Conservation (phyloP, 2,113 vertebrate genomes). For the Podilymbus podiceps region DNA sequence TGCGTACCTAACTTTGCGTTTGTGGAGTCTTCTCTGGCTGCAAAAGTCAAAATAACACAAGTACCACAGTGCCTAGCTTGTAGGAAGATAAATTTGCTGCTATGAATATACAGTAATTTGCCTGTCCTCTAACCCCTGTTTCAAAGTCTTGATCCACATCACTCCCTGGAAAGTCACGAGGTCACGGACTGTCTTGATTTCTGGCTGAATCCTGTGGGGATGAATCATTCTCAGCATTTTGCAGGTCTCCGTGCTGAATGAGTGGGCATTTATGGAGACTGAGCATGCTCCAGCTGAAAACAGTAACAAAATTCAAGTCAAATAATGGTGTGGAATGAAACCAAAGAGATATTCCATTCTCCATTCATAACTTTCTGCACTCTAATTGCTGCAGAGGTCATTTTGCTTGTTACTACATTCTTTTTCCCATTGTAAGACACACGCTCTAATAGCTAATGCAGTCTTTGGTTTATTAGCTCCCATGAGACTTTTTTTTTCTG, state of each 20-base stretch:
- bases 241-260: not conserved
- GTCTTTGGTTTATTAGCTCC: conserved; percentile 12
- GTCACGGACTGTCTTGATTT: not conserved
- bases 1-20: not conserved
- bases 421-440: not conserved
- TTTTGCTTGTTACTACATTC: not conserved
- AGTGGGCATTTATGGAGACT: not conserved
- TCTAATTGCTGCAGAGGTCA: not conserved
- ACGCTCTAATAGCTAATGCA: not conserved
- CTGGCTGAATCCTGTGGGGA: not conserved
- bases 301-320: not conserved
- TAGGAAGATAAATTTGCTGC: not conserved
- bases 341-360: not conserved
- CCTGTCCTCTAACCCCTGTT: not conserved
- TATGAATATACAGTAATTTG: not conserved
- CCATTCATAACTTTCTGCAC: not conserved
- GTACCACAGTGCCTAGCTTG: not conserved
- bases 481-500: not conserved
- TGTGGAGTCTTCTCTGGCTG: not conserved
- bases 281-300: not conserved
- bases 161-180: not conserved
- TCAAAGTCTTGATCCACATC: not conserved
- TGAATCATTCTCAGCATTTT: not conserved
- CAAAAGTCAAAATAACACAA: not conserved
- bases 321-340: not conserved